These are phyloP conservation scores for Nyleta sp. DNA, from an alignment of 2,888 invertebrate species.

Conservation along the genomic window DNA sequence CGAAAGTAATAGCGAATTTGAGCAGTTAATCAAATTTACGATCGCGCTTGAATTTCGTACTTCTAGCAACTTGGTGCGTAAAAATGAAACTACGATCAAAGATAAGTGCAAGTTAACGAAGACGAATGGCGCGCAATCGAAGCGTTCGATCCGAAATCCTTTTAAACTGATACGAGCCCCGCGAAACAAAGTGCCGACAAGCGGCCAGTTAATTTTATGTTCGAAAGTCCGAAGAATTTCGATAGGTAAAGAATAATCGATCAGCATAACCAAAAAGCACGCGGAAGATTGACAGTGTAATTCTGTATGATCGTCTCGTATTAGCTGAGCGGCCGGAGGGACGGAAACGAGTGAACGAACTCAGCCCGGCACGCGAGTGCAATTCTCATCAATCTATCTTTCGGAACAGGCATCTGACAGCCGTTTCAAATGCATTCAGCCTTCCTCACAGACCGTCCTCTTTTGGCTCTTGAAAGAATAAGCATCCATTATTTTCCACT, in stretches of 20 bases:
- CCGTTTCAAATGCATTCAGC: slow-evolving; percentile 78
- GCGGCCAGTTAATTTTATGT: slow-evolving; percentile 18
- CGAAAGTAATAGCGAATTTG: slow-evolving; percentile 48
- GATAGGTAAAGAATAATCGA: slow-evolving; percentile 37
- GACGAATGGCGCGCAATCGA: slow-evolving; percentile 23
- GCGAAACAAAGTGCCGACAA: slow-evolving; percentile 12
- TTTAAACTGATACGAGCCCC: slow-evolving; percentile 25
- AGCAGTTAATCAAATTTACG: slow-evolving; percentile 60
- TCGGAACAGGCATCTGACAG: slow-evolving; percentile 77
- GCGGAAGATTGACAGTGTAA: slow-evolving; percentile 73
- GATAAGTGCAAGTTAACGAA: slow-evolving; percentile 56
- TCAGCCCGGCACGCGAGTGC: slow-evolving; percentile 75
- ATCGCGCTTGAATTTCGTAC: slow-evolving; percentile 45
- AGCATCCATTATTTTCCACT: slow-evolving; percentile 69
- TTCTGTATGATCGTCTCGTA: slow-evolving; percentile 73
- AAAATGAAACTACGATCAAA: slow-evolving; percentile 31
- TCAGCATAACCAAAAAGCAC: slow-evolving; percentile 37
- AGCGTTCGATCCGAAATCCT: slow-evolving; percentile 29
- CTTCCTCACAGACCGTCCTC: slow-evolving; percentile 66
- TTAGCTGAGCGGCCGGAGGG: slow-evolving; percentile 66
- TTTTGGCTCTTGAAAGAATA: slow-evolving; percentile 67
- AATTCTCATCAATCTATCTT: slow-evolving; percentile 79
- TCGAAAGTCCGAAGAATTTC: slow-evolving; percentile 1
- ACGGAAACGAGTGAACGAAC: slow-evolving; percentile 72
- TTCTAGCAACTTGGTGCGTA: slow-evolving; percentile 37